These are phyloP conservation scores for Musca domestica DNA, from an alignment of 1,140 invertebrate genomes.

Conservation along the genomic window DNA sequence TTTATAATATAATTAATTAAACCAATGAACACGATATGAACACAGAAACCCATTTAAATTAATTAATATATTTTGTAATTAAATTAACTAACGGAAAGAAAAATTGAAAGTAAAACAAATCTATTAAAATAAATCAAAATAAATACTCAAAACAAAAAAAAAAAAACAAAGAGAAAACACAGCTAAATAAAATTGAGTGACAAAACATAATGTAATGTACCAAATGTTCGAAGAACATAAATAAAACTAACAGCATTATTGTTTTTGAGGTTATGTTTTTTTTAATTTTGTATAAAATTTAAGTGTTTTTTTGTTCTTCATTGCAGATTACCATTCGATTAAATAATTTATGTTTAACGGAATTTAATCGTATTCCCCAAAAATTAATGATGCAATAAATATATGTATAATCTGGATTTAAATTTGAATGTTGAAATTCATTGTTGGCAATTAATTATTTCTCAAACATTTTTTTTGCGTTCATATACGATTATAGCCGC, in stretches of 20 bases:
- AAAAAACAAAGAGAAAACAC: neutral
- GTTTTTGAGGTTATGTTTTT: too few species aligned
- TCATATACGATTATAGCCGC: too few species aligned
- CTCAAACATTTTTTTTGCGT: too few species aligned
- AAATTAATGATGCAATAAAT: too few species aligned
- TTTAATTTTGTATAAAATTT: too few species aligned
- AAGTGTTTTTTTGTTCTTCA: neutral
- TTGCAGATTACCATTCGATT: neutral
- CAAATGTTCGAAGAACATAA: conserved; percentile 19
- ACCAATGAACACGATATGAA: neutral
- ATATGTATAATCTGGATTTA: too few species aligned
- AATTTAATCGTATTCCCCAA: too few species aligned
- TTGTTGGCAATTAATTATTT: too few species aligned
- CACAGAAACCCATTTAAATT: neutral
- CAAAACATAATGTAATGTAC: conserved; percentile 7
- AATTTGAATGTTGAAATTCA: too few species aligned
- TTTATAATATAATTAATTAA: neutral
- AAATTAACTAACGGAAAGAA: conserved; percentile 8
- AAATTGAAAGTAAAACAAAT: neutral
- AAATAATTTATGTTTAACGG: too few species aligned
- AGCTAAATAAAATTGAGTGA: neutral
- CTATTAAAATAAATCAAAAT: neutral
- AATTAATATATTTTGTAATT: conserved; percentile 4
- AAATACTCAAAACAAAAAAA: neutral
- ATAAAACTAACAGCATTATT: neutral